Evolutionary conservation across 2,888 invertebrate genomes (phyloP), one percentile per base, ranked within the genome.

Genomic region (Proisotoma minuta): DNA sequence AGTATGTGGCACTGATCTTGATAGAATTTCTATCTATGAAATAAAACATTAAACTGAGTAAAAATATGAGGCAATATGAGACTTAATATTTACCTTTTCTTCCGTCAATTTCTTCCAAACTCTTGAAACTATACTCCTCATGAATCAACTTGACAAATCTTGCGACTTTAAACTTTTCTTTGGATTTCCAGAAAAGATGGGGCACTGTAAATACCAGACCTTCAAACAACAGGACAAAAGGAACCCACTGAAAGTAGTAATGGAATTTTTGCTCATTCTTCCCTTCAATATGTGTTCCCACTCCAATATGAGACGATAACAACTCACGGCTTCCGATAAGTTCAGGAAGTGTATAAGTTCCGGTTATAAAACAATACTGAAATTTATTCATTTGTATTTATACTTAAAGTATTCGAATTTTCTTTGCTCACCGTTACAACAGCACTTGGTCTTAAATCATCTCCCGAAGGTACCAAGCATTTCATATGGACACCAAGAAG

Each of bases 401-500:
- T 15, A n/a, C n/a, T n/a, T n/a, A n/a, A n/a, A n/a, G n/a, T n/a
- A n/a, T n/a, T n/a, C n/a, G n/a, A 34, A 34, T 34, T 34, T 34
- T 34, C 8, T 34, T 34, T 34, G 4, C 43, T 43, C 20, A 43
- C 43, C 18, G 43, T 43, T 5, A 20, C 39, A 4, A 54, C 18
- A 20, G 53, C 53, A 2, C 39, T 34, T 5, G 20, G 27, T 29
- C 53, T 4, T 18, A 39, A 15, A 5, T 24, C 28, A 8, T 34
- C 34, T 15, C 8, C 27, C 3, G 28, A 18, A 24, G 53, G 53
- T 8, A 70, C 62, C 20, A 75, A 66, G 57, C 75, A 75, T 52
- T 66, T 64, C 49, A 75, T 75, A 15, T 74, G 75, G 18, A 74
- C 67, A 8, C 75, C 74, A 39, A 73, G 27, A 49, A 67, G 71